Evolutionary conservation across 1,140 invertebrate species (phyloP), one percentile per base, ranked within the genome.

Genomic region (Grapholita molesta): DNA sequence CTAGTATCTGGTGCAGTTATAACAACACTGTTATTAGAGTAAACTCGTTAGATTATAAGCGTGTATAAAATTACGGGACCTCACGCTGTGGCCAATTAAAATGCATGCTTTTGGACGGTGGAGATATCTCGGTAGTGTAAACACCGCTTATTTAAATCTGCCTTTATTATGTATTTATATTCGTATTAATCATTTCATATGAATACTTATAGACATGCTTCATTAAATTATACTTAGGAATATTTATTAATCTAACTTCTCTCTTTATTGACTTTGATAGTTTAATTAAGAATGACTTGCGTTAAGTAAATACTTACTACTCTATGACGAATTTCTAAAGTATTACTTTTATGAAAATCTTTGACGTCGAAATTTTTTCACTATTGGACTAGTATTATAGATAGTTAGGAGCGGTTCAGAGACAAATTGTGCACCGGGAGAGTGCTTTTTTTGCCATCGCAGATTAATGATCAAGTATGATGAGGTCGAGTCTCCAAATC

Each of bases 11-110:
- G 55, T 30, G 55, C 25, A 30, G 5, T 61, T 25, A 55, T 53
- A 55, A 57, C 28, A 42, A 72, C 53, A 33, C 53, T 67, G 68
- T 77, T 70, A 77, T 81, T 81, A 78, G 69, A 67, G 67, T 68
- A 67, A 70, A 70, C 53, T 80, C 67, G 79, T 83, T 75, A 76
- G 68, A 66, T 76, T 76, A 75, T 76, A 79, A 85, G 78, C 72
- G 68, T 78, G 78, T 73, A 83, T 83, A 78, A 82, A 78, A 86
- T 79, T 74, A 82, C 74, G 6, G 68, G 83, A 85, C 82, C 82
- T 69, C 84, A 88, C 77, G 79, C 77, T 81, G 80, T 35, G 75
- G 69, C 73, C 80, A 79, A 85, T 85, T 86, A 83, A 82, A 84
- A 78, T 76, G 70, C 73, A 75, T 72, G 69, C 67, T 78, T 85